Evolutionary conservation across 2,113 vertebrate genomes (phyloP), one percentile per base, ranked within the genome.

Genomic region (Scartelaos histophorus): DNA sequence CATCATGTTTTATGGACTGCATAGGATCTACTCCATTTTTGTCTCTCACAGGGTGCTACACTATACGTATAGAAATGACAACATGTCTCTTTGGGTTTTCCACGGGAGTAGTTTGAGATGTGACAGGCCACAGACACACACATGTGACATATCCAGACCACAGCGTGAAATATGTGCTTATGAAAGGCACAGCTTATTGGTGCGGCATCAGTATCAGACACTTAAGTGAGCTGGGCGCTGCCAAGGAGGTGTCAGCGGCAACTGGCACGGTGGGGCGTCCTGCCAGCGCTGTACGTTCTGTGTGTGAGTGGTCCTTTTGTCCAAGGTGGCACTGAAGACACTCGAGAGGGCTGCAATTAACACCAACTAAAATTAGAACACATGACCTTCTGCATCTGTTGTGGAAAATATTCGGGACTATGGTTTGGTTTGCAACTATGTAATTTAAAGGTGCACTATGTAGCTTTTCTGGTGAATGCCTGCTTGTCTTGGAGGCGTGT

Each of bases 261-360:
- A 89, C 86, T 87, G 87, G 78, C 81, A 43, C 78, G 74, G 53
- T 53, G 9, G 34, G 88, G 80, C 77, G 21, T 64, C 75, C 53
- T 49, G 79, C 87, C 87, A 85, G 79, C 67, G 47, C 80, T 79
- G 68, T 79, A 77, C 9, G 77, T 67, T 76, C 78, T 83, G 84
- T 69, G 78, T 72, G 74, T 82, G 83, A 79, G 80, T 83, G 56
- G 89, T 75, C 86, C 82, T 82, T 90, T 91, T 91, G 87, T 84
- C 85, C 81, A 86, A 77, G 81, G 83, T 85, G 79, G 84, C 87
- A 82, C 82, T 74, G 82, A 89, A 85, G 83, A 87, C 85, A 78
- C 86, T 87, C 83, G 80, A 88, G 85, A 87, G 83, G 81, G 77
- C 75, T 66, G 77, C 88, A 89, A 91, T 92, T 91, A 91, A 87